phyloP scores from a whole-genome alignment of 2,797 vertebrate species.

The Todus mexicanus region DNA sequence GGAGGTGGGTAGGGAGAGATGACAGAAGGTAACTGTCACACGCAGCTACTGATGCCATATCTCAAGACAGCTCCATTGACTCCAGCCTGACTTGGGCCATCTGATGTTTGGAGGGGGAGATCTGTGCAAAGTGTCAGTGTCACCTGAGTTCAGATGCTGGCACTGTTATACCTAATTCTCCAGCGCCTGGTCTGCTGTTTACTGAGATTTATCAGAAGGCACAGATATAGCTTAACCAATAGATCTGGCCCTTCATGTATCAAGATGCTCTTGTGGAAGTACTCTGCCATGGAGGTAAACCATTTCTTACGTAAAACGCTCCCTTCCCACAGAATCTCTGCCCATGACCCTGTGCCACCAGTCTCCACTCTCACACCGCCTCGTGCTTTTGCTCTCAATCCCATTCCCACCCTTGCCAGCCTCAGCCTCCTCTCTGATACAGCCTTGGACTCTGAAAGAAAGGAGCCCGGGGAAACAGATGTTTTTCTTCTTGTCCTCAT shows the following conservation, averaged over 20 bases:
- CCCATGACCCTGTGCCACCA: fast-evolving
- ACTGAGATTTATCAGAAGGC: background rate
- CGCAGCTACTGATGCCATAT: background rate
- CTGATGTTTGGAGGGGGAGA: background rate
- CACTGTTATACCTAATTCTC: background rate
- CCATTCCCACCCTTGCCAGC: background rate
- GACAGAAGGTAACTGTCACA: background rate
- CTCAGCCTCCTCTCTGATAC: background rate
- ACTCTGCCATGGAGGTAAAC: background rate
- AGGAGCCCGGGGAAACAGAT: background rate
- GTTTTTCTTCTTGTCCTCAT: background rate
- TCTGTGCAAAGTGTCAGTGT: background rate
- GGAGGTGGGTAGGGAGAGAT: background rate
- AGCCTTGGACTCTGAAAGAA: background rate
- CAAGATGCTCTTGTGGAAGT: background rate
- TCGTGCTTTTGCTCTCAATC: fast-evolving
- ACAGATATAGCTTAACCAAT: background rate
- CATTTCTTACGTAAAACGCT: background rate
- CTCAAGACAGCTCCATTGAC: background rate
- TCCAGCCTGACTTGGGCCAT: background rate
- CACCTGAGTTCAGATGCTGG: background rate
- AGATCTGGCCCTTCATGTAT: background rate
- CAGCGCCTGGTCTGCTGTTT: background rate
- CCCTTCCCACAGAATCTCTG: background rate
- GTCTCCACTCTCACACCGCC: background rate